Evolutionary conservation across 37 sponge, comb jelly and placozoan species (phyloP).

Genomic region (Petrosia ficiformis): DNA sequence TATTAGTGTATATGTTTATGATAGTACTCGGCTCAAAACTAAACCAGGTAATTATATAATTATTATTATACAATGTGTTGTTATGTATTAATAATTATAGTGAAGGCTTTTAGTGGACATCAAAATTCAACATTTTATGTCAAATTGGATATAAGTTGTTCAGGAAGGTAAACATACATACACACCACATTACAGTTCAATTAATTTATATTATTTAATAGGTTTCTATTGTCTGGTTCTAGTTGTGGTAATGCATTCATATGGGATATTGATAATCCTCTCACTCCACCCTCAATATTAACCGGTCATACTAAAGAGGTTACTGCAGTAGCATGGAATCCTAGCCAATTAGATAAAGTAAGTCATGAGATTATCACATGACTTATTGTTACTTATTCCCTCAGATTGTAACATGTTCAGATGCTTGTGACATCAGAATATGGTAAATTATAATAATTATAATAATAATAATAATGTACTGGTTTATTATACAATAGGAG

Average conservation of each 20-base stretch:
- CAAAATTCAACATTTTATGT: conserved; percentile 56
- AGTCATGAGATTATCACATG: not conserved
- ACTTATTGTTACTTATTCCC: not conserved
- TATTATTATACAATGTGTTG: not conserved
- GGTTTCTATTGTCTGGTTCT: conserved; percentile 70
- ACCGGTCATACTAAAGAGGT: conserved; percentile 61
- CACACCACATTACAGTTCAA: not conserved
- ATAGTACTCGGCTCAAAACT: not conserved
- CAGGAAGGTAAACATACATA: conserved; percentile 32
- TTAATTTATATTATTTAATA: not conserved
- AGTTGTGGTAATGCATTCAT: conserved; percentile 51
- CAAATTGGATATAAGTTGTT: conserved; percentile 58
- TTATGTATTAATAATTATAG: conserved; percentile 3
- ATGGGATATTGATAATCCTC: conserved; percentile 54
- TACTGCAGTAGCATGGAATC: conserved; percentile 78
- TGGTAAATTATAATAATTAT: conserved; percentile 28
- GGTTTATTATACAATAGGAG: not conserved
- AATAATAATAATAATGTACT: not conserved
- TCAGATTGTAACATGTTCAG: conserved; percentile 71
- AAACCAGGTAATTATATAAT: conserved; percentile 25
- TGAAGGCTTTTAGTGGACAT: conserved; percentile 50
- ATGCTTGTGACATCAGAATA: conserved; percentile 44
- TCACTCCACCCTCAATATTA: conserved; percentile 32
- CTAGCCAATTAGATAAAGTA: conserved; percentile 39
- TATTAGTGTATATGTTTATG: conserved; percentile 59